Evolutionary conservation across 1,140 invertebrate genomes (phyloP), one percentile per base, ranked within the genome.

Genomic region (Carposina sasakii): DNA sequence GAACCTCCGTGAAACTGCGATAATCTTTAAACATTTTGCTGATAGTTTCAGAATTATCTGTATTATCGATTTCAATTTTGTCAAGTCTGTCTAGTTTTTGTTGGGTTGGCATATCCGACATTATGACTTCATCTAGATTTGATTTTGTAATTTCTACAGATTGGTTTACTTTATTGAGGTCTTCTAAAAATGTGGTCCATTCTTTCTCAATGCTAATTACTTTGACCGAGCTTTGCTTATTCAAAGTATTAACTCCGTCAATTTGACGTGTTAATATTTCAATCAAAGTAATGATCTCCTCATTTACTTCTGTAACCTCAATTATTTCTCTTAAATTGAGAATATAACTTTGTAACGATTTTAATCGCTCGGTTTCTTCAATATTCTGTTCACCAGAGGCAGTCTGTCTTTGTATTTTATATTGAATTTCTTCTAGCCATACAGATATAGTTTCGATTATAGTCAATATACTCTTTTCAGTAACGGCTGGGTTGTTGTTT

Each of bases 371-470:
- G 51, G 51, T 63, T 54, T 82, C 67, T 51, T 81, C 54, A 19
- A 34, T 54, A 22, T 61, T 21, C 52, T 62, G 69, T 48, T 55
- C 26, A 52, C 73, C 33, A 48, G 63, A 20, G 24, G 71, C 36
- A 39, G 73, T 63, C 70, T 86, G 55, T 66, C 62, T 48, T 50
- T 92, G 91, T 6, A 94, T 91, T 63, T 90, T 89, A 55, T 93
- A 94, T 73, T 94, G 92, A 53, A 95, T 93, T 17, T 90, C 93
- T 81, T 95, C 92, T 26, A 96, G 67, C 92, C 93, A 94, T 16
- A 89, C 90, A 0, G 91, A 92, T 4, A 96, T 91, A 0, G 89
- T 93, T 71, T 94, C 91, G 20, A 95, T 90, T 1, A 93, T 89
- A 13, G 89, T 90, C 8, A 93, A 88, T 4, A 94, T 85, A 34